These are phyloP conservation scores for Noctua janthina DNA, from an alignment of 2,888 invertebrate species.

Conservation along the genomic window DNA sequence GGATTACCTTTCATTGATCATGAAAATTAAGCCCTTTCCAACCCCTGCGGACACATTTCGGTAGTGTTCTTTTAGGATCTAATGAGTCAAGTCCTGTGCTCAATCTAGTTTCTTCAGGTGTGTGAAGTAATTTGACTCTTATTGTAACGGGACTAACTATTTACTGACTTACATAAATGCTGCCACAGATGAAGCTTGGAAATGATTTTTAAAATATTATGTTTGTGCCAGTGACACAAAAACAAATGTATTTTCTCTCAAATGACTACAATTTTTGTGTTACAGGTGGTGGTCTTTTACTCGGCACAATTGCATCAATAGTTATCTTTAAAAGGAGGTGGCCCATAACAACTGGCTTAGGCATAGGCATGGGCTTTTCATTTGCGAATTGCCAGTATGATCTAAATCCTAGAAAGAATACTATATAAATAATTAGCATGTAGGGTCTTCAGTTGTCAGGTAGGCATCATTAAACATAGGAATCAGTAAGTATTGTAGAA, in stretches of 20 bases:
- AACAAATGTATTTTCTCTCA: neutral
- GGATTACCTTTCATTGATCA: neutral
- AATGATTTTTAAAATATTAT: neutral
- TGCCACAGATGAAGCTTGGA: neutral
- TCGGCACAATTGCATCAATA: slow-evolving; percentile 95
- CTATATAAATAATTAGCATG: slow-evolving; percentile 68
- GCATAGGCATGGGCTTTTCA: slow-evolving; percentile 97
- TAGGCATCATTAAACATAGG: slow-evolving; percentile 61
- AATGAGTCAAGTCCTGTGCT: neutral
- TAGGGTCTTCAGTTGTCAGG: slow-evolving; percentile 77
- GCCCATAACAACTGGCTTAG: slow-evolving; percentile 96
- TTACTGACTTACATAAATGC: neutral
- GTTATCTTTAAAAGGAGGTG: slow-evolving; percentile 96
- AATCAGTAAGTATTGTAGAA: slow-evolving; percentile 14
- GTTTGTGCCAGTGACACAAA: neutral
- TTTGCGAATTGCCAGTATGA: slow-evolving; percentile 95
- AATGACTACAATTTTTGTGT: slow-evolving; percentile 19
- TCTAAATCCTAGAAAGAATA: slow-evolving; percentile 81
- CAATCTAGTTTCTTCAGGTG: no score
- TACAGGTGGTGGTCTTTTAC: slow-evolving; percentile 94
- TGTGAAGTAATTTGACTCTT: neutral
- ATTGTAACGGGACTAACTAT: neutral
- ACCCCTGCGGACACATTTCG: neutral
- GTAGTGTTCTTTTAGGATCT: neutral
- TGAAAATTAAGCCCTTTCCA: neutral